Conservation (phyloP, 2,113 vertebrate genomes). For the Chloroceryle aenea region DNA sequence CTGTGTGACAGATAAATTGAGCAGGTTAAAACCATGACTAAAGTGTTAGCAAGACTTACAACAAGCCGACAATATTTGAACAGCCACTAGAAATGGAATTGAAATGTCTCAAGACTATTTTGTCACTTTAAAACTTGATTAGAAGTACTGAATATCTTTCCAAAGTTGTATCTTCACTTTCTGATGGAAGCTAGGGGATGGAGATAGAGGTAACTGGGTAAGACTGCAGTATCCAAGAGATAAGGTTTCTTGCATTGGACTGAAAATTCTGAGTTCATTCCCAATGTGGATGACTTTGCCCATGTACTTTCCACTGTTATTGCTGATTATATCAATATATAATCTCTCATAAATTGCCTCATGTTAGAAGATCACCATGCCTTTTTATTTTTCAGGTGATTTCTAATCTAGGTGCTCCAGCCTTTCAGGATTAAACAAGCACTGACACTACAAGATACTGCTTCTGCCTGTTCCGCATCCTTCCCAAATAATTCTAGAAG, state of each 20-base stretch:
- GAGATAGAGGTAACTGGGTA: background rate
- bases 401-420: background rate
- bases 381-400: background rate
- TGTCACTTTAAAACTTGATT: background rate
- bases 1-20: background rate
- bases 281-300: background rate
- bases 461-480: background rate
- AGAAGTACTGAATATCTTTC: background rate
- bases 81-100: constrained; percentile 7
- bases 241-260: background rate
- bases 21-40: background rate
- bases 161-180: background rate
- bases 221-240: background rate
- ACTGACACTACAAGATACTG: background rate
- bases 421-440: background rate
- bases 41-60: background rate
- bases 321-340: background rate
- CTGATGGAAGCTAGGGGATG: background rate
- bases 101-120: background rate
- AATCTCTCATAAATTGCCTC: background rate
- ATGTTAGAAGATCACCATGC: background rate
- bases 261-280: background rate
- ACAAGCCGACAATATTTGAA: background rate
- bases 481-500: background rate
- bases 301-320: background rate